Base-by-base conservation (phyloP, 2,888 invertebrate genomes). In the Eupithecia subumbrata region DNA sequence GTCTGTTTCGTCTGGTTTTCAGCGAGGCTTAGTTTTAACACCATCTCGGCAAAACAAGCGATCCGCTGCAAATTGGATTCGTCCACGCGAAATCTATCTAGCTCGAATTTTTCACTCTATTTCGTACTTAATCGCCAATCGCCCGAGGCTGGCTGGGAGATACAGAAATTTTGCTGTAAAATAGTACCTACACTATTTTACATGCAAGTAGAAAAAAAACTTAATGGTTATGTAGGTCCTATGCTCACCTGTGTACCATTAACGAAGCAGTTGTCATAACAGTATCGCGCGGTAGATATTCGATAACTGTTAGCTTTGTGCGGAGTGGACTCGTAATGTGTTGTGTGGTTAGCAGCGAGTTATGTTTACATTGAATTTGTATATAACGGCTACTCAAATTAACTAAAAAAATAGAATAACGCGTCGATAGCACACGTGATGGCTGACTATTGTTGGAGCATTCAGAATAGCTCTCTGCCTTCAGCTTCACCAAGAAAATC, bases 41-140 rank as follows among this genome's bases (percentile, higher is more conserved):
- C 66, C 37, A 67, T 68, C 68, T 63, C 69, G 60, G 45, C 72
- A 69, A 72, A 74, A 74, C 76, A 70, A 75, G 72, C 63, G 72
- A 72, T 73, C 72, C 60, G 67, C 64, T 30, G 34, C 48, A 74
- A 77, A 77, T 77, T 77, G 77, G 72, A 77, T 77, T 69, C 69
- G 74, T 60, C 69, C 64, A 67, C 72, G 76, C 56, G 74, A 70
- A 74, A 72, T 73, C 72, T 72, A 77, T 77, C 74, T 43, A 63
- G 72, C 74, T 74, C 63, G 67, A 72, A 66, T 74, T 72, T 72
- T 74, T 74, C 74, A 63, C 68, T 77, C 67, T 66, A 75, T 77
- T 72, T 72, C 52, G n/a, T 63, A 69, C 48, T 69, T 34, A 66
- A 70, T 72, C 45, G 71, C 63, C 63, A 16, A 40, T 45, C 64